phyloP scores from a whole-genome alignment of 2,888 invertebrate species.

The Agonopterix alstromeriana region DNA sequence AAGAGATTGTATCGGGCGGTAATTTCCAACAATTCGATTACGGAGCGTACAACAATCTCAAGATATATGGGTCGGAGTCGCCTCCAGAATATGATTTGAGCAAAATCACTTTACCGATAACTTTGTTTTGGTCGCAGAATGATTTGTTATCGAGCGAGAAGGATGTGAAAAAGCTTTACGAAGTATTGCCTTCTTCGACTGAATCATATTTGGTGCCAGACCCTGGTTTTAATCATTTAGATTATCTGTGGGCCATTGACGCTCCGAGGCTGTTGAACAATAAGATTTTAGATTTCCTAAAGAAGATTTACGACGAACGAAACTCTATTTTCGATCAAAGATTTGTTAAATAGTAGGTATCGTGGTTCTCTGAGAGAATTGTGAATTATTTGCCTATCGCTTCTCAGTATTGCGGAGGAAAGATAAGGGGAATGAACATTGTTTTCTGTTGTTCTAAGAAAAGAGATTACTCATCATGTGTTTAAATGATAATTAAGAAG shows the following conservation, averaged over 20 bases:
- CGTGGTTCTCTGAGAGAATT: no score
- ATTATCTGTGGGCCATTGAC: slow-evolving; percentile 82
- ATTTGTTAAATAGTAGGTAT: background rate
- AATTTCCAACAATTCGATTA: slow-evolving; percentile 83
- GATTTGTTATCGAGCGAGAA: slow-evolving; percentile 82
- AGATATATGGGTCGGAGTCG: slow-evolving; percentile 68
- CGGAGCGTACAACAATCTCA: slow-evolving; percentile 73
- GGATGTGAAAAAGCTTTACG: slow-evolving; percentile 74
- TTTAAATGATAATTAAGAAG: no score
- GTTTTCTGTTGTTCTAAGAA: no score
- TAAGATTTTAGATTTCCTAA: slow-evolving; percentile 51
- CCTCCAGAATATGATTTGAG: slow-evolving; percentile 80
- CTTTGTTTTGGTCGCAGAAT: slow-evolving; percentile 81
- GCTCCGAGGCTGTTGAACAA: slow-evolving; percentile 77
- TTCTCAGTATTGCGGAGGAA: no score
- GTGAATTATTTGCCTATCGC: no score
- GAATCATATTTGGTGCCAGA: slow-evolving; percentile 76
- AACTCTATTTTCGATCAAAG: slow-evolving; percentile 1
- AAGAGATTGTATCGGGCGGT: slow-evolving; percentile 66
- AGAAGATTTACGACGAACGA: slow-evolving; percentile 10
- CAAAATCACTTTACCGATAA: slow-evolving; percentile 77
- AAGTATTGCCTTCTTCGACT: slow-evolving; percentile 58
- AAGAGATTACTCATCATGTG: no score
- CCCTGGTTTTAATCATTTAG: slow-evolving; percentile 82
- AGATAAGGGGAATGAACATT: no score